Evolutionary conservation across 2,797 vertebrate species (phyloP).

Genomic region (Cossypha niveicapilla): DNA sequence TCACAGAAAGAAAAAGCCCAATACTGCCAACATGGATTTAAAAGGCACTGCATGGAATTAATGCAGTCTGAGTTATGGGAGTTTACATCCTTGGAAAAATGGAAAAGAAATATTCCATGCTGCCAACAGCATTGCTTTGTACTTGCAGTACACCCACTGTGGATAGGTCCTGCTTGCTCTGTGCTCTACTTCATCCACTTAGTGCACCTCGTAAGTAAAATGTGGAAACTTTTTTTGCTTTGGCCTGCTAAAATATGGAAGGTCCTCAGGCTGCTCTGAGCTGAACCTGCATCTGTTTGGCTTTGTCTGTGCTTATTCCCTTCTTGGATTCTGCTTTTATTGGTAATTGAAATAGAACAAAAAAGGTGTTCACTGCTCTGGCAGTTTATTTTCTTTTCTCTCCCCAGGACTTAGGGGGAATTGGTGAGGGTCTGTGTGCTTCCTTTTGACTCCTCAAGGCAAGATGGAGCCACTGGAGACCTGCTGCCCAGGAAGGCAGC

Average conservation of each 20-base stretch:
- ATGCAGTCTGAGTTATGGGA: neutral
- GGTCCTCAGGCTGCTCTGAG: neutral
- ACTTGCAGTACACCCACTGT: accelerated
- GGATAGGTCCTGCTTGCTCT: neutral
- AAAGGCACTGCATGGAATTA: neutral
- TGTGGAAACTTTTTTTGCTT: neutral
- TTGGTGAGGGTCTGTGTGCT: accelerated
- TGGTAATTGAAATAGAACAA: neutral
- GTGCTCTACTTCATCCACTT: neutral
- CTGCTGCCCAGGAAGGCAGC: neutral
- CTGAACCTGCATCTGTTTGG: accelerated
- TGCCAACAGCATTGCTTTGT: neutral
- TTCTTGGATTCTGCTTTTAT: neutral
- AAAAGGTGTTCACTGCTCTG: neutral
- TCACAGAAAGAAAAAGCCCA: neutral
- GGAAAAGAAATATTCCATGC: neutral
- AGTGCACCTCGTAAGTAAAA: neutral
- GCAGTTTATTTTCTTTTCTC: neutral
- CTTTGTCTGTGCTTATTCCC: neutral
- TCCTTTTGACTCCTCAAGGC: neutral
- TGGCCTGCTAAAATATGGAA: neutral
- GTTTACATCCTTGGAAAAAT: neutral
- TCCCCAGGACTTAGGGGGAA: neutral
- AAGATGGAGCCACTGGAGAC: neutral
- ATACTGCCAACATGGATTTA: accelerated